Conservation (phyloP, 2,888 invertebrate genomes). For the Homarus gammarus region DNA sequence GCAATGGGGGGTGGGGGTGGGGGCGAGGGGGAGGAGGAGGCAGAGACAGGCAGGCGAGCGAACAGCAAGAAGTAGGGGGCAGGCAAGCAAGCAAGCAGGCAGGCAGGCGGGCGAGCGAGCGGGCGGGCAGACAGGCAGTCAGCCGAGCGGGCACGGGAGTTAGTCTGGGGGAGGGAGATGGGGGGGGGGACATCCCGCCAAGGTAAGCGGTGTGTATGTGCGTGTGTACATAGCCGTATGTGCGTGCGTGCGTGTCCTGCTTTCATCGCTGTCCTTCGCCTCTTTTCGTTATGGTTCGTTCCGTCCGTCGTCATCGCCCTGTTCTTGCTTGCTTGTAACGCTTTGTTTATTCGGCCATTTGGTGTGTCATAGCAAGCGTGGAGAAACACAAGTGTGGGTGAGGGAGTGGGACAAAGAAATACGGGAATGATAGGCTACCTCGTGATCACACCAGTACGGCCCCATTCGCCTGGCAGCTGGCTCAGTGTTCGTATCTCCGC, state of each 20-base stretch:
- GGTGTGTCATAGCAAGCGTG: not conserved
- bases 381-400: not conserved
- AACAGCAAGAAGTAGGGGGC: too few relatives aligned
- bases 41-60: too few relatives aligned
- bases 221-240: conserved; percentile 28
- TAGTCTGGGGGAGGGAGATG: not conserved
- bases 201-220: not conserved
- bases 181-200: not conserved
- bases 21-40: too few relatives aligned
- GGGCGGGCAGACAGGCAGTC: not conserved
- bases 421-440: conserved; percentile 18
- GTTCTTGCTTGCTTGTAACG: too few relatives aligned
- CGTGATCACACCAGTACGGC: conserved; percentile 41
- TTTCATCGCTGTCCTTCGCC: not conserved
- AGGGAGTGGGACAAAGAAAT: conserved; percentile 18
- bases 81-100: not conserved
- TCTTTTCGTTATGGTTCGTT: not conserved
- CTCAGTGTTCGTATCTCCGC: conserved; percentile 3
- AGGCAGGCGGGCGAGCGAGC: not conserved
- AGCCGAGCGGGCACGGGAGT: not conserved
- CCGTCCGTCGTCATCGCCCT: not conserved
- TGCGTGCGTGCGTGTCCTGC: conserved; percentile 12
- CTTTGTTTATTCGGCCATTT: not conserved
- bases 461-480: conserved; percentile 43
- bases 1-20: too few relatives aligned